Evolutionary conservation across 2,113 vertebrate species (phyloP).

Genomic region (Pachypanchax playfairii): DNA sequence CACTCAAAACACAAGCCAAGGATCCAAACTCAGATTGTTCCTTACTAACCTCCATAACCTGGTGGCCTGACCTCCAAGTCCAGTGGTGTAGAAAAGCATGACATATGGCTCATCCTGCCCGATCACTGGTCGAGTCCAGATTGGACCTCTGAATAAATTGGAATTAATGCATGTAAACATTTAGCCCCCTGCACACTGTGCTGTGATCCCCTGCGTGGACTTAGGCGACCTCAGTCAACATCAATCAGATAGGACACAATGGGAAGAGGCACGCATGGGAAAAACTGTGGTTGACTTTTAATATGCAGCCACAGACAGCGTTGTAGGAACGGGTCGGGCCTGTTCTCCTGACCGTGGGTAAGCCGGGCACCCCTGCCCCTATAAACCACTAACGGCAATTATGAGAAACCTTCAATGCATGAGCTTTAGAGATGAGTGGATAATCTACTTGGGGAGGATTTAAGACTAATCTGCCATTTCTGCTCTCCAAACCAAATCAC

Average conservation of each 20-base stretch:
- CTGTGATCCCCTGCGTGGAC: conserved; percentile 62
- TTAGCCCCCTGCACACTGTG: conserved; percentile 66
- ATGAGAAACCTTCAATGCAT: conserved; percentile 74
- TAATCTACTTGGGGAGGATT: conserved; percentile 76
- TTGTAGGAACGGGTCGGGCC: conserved; percentile 56
- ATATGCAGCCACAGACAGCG: conserved; percentile 65
- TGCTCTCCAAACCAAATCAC: conserved; percentile 74
- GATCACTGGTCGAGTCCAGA: conserved; percentile 10
- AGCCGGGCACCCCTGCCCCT: conserved; percentile 63
- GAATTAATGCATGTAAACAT: conserved; percentile 80
- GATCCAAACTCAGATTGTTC: conserved; percentile 34
- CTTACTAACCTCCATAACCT: conserved; percentile 48
- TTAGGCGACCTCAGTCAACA: conserved; percentile 79
- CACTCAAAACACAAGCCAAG: conserved; percentile 20
- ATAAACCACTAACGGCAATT: conserved; percentile 62
- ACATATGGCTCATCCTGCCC: conserved; percentile 47
- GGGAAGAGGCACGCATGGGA: conserved; percentile 63
- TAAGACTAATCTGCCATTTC: conserved; percentile 76
- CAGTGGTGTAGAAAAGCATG: conserved; percentile 33
- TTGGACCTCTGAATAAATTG: conserved; percentile 63
- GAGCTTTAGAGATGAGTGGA: conserved; percentile 79
- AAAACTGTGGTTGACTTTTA: conserved; percentile 69
- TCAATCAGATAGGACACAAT: conserved; percentile 77
- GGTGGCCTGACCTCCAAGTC: conserved; percentile 42
- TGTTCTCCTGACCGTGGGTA: conserved; percentile 50